Conservation (phyloP, 1,140 invertebrate species). For the Drosophila persimilis region DNA sequence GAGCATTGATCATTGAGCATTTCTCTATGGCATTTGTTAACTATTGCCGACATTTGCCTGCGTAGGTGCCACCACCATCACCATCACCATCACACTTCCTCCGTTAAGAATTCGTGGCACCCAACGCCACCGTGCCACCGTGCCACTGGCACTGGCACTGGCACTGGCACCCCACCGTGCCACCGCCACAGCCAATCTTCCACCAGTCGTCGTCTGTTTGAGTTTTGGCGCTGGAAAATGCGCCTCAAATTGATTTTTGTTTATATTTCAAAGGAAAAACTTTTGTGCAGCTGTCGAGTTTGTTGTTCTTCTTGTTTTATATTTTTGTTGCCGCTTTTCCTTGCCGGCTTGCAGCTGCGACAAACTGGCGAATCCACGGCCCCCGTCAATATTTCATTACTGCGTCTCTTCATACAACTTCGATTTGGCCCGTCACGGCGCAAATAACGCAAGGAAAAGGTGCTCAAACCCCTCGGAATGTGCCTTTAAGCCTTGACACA, state of each 20-base stretch:
- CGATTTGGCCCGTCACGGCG: slow-evolving; percentile 56
- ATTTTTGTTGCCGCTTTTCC: slow-evolving; percentile 31
- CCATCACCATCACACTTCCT: neutral
- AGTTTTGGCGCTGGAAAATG: slow-evolving; percentile 71
- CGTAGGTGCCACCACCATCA: slow-evolving; percentile 13
- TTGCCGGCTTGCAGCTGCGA: slow-evolving; percentile 58
- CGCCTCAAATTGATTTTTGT: slow-evolving; percentile 79
- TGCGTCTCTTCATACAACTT: slow-evolving; percentile 41
- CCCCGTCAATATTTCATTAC: slow-evolving; percentile 42
- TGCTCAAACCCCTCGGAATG: neutral
- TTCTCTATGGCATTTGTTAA: slow-evolving; percentile 53
- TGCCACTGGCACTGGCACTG: neutral
- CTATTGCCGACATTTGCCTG: slow-evolving; percentile 66
- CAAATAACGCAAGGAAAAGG: slow-evolving; percentile 14
- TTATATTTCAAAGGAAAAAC: slow-evolving; percentile 75
- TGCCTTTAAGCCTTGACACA: no score
- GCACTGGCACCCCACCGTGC: neutral
- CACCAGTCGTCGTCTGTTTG: slow-evolving; percentile 43
- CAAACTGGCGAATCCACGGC: slow-evolving; percentile 46
- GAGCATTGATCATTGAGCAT: no score
- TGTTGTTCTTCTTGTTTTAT: slow-evolving; percentile 52
- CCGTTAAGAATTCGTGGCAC: neutral
- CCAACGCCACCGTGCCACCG: neutral
- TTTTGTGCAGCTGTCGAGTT: slow-evolving; percentile 71
- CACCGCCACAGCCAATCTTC: neutral